Percentiles rank a stretch among this genome's conserved stretches.
Evolutionary conservation across 2,888 invertebrate genomes (phyloP).

Genomic region (Leucania comma): DNA sequence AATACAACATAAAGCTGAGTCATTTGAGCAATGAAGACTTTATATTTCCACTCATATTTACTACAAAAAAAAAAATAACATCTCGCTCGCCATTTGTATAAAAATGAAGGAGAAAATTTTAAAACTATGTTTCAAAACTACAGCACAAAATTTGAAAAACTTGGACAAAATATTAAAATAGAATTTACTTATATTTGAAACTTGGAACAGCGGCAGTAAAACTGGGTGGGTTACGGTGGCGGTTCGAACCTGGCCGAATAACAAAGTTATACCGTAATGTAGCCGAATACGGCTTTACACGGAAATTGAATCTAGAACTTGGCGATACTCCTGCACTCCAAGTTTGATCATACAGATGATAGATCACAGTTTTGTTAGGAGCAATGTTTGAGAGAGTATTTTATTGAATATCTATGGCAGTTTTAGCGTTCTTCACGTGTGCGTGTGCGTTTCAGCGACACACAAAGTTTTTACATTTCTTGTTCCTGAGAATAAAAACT

Average conservation of each 20-base stretch:
- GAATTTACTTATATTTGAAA: conserved; percentile 45
- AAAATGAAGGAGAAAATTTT: neutral
- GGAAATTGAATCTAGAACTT: conserved; percentile 80
- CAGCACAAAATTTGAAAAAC: conserved; percentile 11
- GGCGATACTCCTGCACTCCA: conserved; percentile 55
- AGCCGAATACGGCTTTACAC: conserved; percentile 70
- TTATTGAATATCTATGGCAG: conserved; percentile 2
- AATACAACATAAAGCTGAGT: too few relatives aligned
- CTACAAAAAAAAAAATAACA: neutral
- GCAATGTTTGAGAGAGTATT: conserved; percentile 25
- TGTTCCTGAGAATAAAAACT: too few relatives aligned
- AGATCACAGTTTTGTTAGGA: conserved; percentile 56
- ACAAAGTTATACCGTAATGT: conserved; percentile 73
- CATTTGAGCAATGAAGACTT: neutral
- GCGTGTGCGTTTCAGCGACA: too few relatives aligned
- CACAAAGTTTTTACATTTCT: too few relatives aligned
- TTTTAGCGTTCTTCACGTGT: neutral
- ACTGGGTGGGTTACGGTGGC: conserved; percentile 32
- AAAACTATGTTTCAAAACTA: neutral
- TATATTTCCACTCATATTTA: neutral
- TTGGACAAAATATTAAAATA: conserved; percentile 42
- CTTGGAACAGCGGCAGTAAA: conserved; percentile 34
- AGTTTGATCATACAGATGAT: conserved; percentile 62
- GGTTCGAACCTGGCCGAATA: conserved; percentile 65
- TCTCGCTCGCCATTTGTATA: neutral